Percentiles rank a stretch among this genome's conserved stretches.
phyloP scores from a whole-genome alignment of 2,888 invertebrate genomes.

The Sceliomorpha sp. region DNA sequence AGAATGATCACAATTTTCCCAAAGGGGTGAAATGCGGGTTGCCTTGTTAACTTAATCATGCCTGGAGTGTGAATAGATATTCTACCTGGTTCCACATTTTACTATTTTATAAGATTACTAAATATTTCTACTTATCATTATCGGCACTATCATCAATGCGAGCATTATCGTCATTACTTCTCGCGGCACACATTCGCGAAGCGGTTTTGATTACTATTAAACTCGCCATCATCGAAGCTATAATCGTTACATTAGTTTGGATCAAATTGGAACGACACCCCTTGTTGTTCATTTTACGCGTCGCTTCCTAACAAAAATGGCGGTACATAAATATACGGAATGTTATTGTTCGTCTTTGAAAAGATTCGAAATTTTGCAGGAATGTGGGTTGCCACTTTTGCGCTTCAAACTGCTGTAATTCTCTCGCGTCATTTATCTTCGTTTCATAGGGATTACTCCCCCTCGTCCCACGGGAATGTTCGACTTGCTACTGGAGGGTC shows the following conservation, averaged over 20 bases:
- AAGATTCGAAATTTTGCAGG: constrained; percentile 21
- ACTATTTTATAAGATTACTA: neutral
- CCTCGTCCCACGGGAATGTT: constrained; percentile 46
- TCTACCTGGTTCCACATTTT: no score
- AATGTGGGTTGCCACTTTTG: constrained; percentile 31
- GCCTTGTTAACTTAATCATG: no score
- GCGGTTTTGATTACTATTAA: constrained; percentile 36
- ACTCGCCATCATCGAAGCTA: constrained; percentile 28
- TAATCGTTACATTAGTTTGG: constrained; percentile 38
- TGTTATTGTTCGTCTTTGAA: neutral
- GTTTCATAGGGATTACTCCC: constrained; percentile 50
- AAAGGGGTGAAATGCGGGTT: no score
- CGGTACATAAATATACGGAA: no score
- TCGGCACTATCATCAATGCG: constrained; percentile 38
- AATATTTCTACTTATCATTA: constrained; percentile 28
- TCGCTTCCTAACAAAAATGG: constrained; percentile 38
- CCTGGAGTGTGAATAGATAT: no score
- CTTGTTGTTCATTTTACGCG: no score
- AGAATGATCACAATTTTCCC: no score
- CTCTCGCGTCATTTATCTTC: constrained; percentile 70
- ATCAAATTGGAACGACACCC: no score
- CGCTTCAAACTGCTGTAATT: constrained; percentile 55
- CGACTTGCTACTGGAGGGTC: constrained; percentile 41
- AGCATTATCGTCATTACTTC: constrained; percentile 35
- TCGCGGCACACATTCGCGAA: constrained; percentile 22